A percentile compares a stretch with the other conserved stretches of the same genome.
These are phyloP conservation scores for Gymnobelideus leadbeateri DNA, from an alignment of 2,113 vertebrate genomes.

Conservation along the genomic window DNA sequence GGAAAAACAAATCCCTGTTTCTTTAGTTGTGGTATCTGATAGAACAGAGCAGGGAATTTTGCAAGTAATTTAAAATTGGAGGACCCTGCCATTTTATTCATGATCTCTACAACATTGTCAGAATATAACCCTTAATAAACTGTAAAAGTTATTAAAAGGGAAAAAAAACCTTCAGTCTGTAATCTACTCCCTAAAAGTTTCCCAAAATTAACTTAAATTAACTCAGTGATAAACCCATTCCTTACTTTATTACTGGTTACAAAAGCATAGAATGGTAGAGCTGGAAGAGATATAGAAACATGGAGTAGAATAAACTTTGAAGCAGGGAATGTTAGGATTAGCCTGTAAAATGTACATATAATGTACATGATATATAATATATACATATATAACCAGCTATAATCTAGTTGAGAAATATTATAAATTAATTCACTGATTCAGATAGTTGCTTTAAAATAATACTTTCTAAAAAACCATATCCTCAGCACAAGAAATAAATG, in stretches of 20 bases:
- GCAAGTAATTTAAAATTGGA: conserved; percentile 30
- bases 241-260: not conserved
- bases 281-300: not conserved
- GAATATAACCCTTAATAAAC: not conserved
- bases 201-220: not conserved
- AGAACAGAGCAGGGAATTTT: not conserved
- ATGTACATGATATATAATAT: not conserved
- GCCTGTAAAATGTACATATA: not conserved
- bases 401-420: not conserved
- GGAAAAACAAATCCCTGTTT: conserved; percentile 52
- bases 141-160: conserved; percentile 34
- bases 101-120: not conserved
- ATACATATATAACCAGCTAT: not conserved
- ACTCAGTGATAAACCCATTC: not conserved
- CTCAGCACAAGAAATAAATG: not conserved
- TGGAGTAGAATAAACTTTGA: not conserved
- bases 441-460: not conserved
- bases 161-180: not conserved
- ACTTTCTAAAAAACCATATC: not conserved
- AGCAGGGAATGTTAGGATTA: not conserved
- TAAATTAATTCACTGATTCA: not conserved
- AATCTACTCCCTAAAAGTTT: not conserved
- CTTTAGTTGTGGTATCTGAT: conserved; percentile 30
- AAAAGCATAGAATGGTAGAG: not conserved
- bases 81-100: not conserved